Conservation (phyloP, 2,888 invertebrate species). For the Cylindroiulus punctatus region DNA sequence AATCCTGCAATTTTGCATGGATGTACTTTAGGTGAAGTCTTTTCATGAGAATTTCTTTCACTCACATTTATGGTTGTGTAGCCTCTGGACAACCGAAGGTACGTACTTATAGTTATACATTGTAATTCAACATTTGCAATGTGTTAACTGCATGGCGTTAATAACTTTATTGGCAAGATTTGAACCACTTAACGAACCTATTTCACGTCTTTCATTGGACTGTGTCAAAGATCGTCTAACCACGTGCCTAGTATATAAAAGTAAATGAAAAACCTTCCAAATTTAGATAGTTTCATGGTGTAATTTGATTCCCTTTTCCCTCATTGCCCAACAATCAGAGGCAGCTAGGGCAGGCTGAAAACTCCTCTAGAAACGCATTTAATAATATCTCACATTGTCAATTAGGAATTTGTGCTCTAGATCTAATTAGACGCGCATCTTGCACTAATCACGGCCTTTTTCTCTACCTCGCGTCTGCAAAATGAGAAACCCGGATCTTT, state of each 20-base stretch:
- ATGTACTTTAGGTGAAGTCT: too few species aligned
- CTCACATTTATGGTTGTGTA: too few species aligned
- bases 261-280: not conserved
- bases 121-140: too few species aligned
- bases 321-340: not conserved
- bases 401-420: slow-evolving; percentile 44
- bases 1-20: too few species aligned
- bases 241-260: not conserved
- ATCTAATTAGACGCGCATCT: slow-evolving; percentile 43
- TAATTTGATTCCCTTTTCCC: not conserved
- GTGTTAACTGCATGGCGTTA: too few species aligned
- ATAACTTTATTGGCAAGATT: too few species aligned
- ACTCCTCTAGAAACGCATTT: slow-evolving; percentile 1
- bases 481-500: slow-evolving; percentile 5
- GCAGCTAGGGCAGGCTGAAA: not conserved
- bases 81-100: too few species aligned
- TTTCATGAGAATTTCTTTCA: too few species aligned
- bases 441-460: not conserved
- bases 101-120: too few species aligned
- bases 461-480: not conserved
- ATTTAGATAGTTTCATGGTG: not conserved
- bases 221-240: not conserved
- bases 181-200: not conserved
- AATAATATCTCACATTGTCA: slow-evolving; percentile 47
- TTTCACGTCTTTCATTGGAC: not conserved